Conservation (phyloP, 2,888 invertebrate species). For the Globia sparganii region DNA sequence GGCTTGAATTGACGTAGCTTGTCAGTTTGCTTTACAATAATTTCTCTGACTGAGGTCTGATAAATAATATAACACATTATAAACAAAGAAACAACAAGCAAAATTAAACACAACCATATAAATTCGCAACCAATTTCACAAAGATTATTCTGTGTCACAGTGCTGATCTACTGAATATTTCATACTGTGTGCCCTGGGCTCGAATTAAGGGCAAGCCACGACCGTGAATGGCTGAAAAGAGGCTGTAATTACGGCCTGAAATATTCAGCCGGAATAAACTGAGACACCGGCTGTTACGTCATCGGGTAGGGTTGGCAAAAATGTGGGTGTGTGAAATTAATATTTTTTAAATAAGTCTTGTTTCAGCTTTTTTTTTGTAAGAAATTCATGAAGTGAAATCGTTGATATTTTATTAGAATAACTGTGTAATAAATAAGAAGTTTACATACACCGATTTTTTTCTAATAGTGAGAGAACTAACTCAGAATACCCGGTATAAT, state of each 20-base stretch:
- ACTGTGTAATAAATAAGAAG: neutral
- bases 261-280: constrained; percentile 83
- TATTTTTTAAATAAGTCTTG: too few relatives aligned
- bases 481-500: too few relatives aligned
- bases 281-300: constrained; percentile 79
- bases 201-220: constrained; percentile 75
- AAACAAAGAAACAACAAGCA: neutral
- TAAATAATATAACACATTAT: neutral
- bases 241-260: constrained; percentile 84
- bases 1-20: neutral
- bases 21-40: neutral
- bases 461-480: too few relatives aligned
- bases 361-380: neutral
- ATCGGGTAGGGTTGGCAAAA: constrained; percentile 72
- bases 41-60: neutral
- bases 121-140: constrained; percentile 13
- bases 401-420: too few relatives aligned
- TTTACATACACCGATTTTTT: neutral
- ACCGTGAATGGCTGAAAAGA: constrained; percentile 80
- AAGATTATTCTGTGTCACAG: constrained; percentile 22
- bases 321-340: neutral
- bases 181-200: constrained; percentile 63
- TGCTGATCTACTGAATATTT: constrained; percentile 57
- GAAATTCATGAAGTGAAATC: neutral
- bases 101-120: neutral